Percentiles rank a stretch among this genome's conserved stretches.
Evolutionary conservation across 2,888 invertebrate species (phyloP).

Genomic region (Leptinotarsa peninsularis): DNA sequence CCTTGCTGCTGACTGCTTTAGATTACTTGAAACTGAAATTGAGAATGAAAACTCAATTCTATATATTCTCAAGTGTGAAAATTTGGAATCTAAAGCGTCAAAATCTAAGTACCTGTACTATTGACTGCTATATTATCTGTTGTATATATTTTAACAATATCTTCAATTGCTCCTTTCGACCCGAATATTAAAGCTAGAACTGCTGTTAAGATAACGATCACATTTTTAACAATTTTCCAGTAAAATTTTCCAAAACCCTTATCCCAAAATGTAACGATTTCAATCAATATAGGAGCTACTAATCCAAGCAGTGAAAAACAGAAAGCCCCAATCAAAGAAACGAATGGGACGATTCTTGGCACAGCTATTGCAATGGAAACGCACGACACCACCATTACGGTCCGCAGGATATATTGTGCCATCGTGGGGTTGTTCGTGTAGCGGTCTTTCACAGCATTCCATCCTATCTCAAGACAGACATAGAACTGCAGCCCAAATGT

Average conservation of each 20-base stretch:
- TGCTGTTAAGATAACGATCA: slow-evolving; percentile 81
- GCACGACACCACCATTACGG: slow-evolving; percentile 75
- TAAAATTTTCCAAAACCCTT: slow-evolving; percentile 80
- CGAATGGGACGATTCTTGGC: slow-evolving; percentile 89
- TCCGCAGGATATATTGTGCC: slow-evolving; percentile 81
- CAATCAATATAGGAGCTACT: slow-evolving; percentile 87
- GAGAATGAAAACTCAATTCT: background rate
- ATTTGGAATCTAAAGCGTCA: background rate
- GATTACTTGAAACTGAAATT: background rate
- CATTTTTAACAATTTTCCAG: slow-evolving; percentile 84
- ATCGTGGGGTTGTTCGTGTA: slow-evolving; percentile 72
- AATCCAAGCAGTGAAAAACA: slow-evolving; percentile 93
- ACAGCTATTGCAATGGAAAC: slow-evolving; percentile 86
- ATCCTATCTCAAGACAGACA: slow-evolving; percentile 93
- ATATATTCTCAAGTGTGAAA: background rate
- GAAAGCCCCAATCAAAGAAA: slow-evolving; percentile 92
- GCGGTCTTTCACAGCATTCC: slow-evolving; percentile 83
- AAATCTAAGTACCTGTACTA: slow-evolving; percentile 6
- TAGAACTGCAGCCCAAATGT: slow-evolving; percentile 97
- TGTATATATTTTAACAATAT: slow-evolving; percentile 67
- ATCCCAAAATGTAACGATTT: slow-evolving; percentile 88
- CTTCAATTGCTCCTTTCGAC: slow-evolving; percentile 74
- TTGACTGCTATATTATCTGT: slow-evolving; percentile 3
- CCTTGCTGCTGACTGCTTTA: background rate
- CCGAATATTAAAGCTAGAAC: slow-evolving; percentile 86